Percentiles rank a stretch among this genome's conserved stretches.
These are phyloP conservation scores for Bolinopsis microptera DNA, from an alignment of 37 sponge, comb jelly and placozoan genomes.

Conservation along the genomic window DNA sequence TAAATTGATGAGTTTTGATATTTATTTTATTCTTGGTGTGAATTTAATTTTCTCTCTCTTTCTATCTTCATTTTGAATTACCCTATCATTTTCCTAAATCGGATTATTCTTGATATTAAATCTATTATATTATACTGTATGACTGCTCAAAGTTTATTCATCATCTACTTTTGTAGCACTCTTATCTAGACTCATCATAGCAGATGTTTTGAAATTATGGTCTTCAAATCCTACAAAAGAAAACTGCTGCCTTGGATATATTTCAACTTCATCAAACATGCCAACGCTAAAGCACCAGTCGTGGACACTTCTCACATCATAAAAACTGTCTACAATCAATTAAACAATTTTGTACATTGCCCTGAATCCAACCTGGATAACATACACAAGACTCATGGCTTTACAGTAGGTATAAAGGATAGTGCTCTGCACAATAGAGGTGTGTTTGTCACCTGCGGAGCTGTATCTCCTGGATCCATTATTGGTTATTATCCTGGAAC, in stretches of 20 bases:
- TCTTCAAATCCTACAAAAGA: background rate
- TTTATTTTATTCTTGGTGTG: too few relatives aligned
- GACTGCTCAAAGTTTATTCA: background rate
- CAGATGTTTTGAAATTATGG: background rate
- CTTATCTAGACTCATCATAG: background rate
- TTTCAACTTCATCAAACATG: conserved; percentile 9
- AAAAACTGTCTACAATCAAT: background rate
- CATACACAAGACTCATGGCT: background rate
- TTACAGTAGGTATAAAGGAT: background rate
- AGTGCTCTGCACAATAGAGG: background rate
- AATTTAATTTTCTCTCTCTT: too few relatives aligned
- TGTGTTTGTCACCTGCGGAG: background rate
- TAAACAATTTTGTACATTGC: background rate
- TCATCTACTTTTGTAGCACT: background rate
- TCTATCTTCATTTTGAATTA: too few relatives aligned
- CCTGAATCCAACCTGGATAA: background rate
- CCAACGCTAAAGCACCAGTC: background rate
- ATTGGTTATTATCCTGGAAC: conserved; percentile 27
- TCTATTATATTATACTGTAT: too few relatives aligned
- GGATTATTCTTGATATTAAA: too few relatives aligned
- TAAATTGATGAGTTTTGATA: too few relatives aligned
- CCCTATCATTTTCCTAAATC: too few relatives aligned
- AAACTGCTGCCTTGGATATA: conserved; percentile 24
- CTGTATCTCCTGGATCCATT: background rate
- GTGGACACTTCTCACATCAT: background rate